A percentile compares a stretch with the other conserved stretches of the same genome.
phyloP scores from a whole-genome alignment of 2,113 vertebrate genomes.

The Pelodiscus sinensis region DNA sequence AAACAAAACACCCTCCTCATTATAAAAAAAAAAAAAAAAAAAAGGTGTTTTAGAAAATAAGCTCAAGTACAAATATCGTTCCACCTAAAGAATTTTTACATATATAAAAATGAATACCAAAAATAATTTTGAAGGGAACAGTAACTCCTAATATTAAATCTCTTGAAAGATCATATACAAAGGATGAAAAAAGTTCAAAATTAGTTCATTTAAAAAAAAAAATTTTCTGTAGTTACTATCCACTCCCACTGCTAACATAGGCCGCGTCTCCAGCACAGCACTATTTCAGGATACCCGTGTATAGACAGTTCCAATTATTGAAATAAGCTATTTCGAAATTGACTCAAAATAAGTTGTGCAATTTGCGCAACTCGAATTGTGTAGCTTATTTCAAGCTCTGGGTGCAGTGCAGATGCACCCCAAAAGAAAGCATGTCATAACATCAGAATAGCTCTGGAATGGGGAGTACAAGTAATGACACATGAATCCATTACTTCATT shows the following conservation, averaged over 20 bases:
- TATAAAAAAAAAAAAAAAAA: not conserved
- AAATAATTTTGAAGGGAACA: not conserved
- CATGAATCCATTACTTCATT: not conserved
- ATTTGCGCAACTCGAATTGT: too few relatives aligned
- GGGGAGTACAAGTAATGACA: not conserved
- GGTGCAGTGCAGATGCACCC: not conserved
- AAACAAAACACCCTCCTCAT: not conserved
- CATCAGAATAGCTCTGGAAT: not conserved
- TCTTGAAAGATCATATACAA: not conserved
- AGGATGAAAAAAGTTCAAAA: not conserved
- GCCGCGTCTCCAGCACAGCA: not conserved
- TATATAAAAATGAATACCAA: slow-evolving; percentile 4
- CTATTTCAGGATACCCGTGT: too few relatives aligned
- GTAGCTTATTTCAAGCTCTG: too few relatives aligned
- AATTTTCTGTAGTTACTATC: not conserved
- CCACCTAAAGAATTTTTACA: slow-evolving; percentile 3
- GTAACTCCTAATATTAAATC: not conserved
- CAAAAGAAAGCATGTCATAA: not conserved
- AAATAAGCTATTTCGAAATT: too few relatives aligned
- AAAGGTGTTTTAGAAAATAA: not conserved
- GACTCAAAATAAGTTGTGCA: too few relatives aligned
- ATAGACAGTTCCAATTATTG: too few relatives aligned
- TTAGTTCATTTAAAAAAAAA: not conserved
- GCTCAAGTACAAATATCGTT: not conserved
- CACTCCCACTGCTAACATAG: not conserved